Base-by-base conservation (phyloP, 2,888 invertebrate genomes). In the Plebejus argus region DNA sequence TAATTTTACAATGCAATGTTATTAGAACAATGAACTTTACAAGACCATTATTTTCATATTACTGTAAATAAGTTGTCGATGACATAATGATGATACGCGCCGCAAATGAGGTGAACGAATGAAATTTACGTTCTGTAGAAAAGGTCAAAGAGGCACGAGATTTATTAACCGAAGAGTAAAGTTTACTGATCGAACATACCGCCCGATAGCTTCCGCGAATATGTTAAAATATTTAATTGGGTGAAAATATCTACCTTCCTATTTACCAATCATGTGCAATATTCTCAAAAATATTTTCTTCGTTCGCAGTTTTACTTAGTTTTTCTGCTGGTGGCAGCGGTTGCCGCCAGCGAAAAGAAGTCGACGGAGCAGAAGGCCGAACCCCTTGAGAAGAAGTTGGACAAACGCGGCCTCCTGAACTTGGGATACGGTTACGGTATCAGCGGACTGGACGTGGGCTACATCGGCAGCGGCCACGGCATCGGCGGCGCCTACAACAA, bases 391-490 rank as follows among this genome's bases (percentile, higher is more conserved):
- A 97, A 97, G 95, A 97, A 97, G 90, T 95, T 97, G 89, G 97
- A 97, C 92, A 97, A 97, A 91, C 96, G 97, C 83, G 97, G 97
- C 82, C 95, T 97, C 83, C 94, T 97, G 79, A 96, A 96, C 87
- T 94, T 97, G 86, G 97, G 97, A 83, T 97, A 97, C 84, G 97
- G 97, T 77, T 97, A 97, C 89, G 97, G 97, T 79, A 95, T 95
- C 86, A 95, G 96, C 84, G 97, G 97, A 82, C 95, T 96, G 81
- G 97, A 97, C 86, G 90, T 97, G 81, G 97, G 97, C 76, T 96
- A 96, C 87, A 93, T 96, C 83, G 96, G 96, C 77, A 90, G 88
- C 85, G 95, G 95, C 53, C 95, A 95, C 80, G 95, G 95, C 8
- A 77, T 90, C 77, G 95, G 95, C 76, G 95, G 95, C 71, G 95